Evolutionary conservation across 2,797 vertebrate species (phyloP), one percentile per base, ranked within the genome.

Genomic region (Cyclura pinguis): DNA sequence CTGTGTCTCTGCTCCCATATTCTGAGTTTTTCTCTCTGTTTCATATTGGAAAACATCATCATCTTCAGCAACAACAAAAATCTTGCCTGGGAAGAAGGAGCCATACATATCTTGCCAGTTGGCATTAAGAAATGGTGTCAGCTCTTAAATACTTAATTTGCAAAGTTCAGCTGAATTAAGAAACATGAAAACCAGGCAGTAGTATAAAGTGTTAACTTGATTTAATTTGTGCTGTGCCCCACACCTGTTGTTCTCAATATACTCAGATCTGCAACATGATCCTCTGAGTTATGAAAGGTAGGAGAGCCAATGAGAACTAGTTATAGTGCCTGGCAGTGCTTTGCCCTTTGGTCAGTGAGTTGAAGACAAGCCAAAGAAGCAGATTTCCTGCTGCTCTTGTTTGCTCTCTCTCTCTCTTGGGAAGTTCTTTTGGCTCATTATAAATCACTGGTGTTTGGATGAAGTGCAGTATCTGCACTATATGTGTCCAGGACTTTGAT

Each of bases 191-290:
- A 38, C 35, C 42, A 87, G 81, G 85, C 90, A 91, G 92, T 96
- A 93, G 90, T 94, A 86, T 83, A 91, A 94, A 95, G 87, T 91
- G 93, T 92, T 93, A 92, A 94, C 84, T 91, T 94, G 94, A 94
- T 95, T 95, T 95, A 95, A 96, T 96, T 96, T 95, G 95, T 93
- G 91, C 24, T 9, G 76, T 82, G 91, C 89, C 95, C 86, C 73
- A 95, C 97, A 97, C 97, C 97, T 98, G 97, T 97, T 97, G 90
- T 86, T 96, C 96, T 97, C 97, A 97, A 97, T 97, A 96, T 97
- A 97, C 96, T 83, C 90, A 92, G 91, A 93, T 93, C 89, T 95
- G 97, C 91, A 97, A 97, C 92, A 87, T 77, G 95, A 98, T 84
- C 94, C 0, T 0, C 38, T 62, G 86, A 93, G 95, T 92, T 16